Evolutionary conservation across 2,113 vertebrate genomes (phyloP), one percentile per base, ranked within the genome.

Genomic region (Oncorhynchus masou): DNA sequence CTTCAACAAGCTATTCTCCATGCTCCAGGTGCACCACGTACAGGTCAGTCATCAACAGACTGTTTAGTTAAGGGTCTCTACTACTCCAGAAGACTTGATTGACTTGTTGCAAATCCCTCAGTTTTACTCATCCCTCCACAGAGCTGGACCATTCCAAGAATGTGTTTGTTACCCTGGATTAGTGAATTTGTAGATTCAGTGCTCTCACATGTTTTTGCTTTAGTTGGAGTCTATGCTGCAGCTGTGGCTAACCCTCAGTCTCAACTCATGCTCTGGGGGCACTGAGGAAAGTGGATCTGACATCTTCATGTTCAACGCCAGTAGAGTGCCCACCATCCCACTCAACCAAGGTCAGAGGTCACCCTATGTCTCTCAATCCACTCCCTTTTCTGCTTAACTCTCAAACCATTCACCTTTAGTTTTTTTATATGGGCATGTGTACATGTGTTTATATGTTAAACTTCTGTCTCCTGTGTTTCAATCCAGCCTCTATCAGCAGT

Each of bases 1-100:
- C 91, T 99, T 99, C 91, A 99, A 99, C 93, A 99, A 98, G 91
- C 97, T 99, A 29, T 99, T 99, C 88, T 98, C 97, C 68, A 96
- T 99, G 96, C 91, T 99, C 60, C 97, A 99, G 90, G 95, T 99
- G 67, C 97, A 99, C 87, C 97, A 99, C 51, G 98, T 99, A 62
- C 98, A 99, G 97, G 98, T 99, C 90, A 20, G 87, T 62, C n/a
- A 8, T 1, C 59, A 45, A 45, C 59, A 9, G 59, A n/a, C 9
- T 8, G 13, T 54, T 54, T 54, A 54, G 51, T 4, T 15, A 15
- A 54, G 51, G 16, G 49, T 51, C 59, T 22, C 5, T 15, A 8
- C 59, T 20, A 8, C 59, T 60, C n/a, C 59, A n/a, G 8, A 27
- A 66, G 12, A 64, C n/a, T 25, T 64, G n/a, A 64, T 25, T 64